These are phyloP conservation scores for Euphonia xanthogaster DNA, from an alignment of 2,797 vertebrate genomes.

Conservation along the genomic window DNA sequence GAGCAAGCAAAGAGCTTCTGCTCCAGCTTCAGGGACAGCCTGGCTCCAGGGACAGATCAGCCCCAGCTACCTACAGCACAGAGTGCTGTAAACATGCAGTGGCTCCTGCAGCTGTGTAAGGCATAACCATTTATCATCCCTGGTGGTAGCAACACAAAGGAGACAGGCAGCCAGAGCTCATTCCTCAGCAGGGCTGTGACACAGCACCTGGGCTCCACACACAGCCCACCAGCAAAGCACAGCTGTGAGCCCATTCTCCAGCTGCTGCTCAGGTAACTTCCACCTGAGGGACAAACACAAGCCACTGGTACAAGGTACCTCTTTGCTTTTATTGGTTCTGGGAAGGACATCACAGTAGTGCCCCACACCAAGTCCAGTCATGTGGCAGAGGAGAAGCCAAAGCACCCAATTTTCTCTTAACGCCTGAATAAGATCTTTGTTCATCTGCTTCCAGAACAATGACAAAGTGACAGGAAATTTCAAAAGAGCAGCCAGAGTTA, in stretches of 20 bases:
- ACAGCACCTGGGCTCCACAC: neutral
- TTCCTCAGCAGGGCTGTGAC: neutral
- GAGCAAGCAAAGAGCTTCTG: neutral
- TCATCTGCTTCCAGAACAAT: neutral
- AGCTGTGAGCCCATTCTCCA: neutral
- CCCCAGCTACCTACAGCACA: neutral
- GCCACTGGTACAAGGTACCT: neutral
- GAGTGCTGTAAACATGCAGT: rapidly evolving
- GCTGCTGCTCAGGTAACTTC: neutral
- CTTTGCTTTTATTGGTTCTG: neutral
- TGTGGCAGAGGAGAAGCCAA: neutral
- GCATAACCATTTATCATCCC: neutral
- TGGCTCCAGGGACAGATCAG: neutral
- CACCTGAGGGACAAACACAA: neutral
- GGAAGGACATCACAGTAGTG: neutral
- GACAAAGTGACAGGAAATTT: neutral
- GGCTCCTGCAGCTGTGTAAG: neutral
- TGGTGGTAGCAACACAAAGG: neutral
- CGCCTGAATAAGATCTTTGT: rapidly evolving
- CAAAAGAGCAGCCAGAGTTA: neutral
- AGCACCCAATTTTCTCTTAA: neutral
- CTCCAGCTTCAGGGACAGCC: neutral
- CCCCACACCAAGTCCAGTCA: neutral
- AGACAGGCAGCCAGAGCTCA: neutral
- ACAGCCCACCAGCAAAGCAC: neutral